A percentile compares a stretch with the other conserved stretches of the same genome.
phyloP scores from a whole-genome alignment of 2,797 vertebrate genomes.

The Sibirionetta formosa region DNA sequence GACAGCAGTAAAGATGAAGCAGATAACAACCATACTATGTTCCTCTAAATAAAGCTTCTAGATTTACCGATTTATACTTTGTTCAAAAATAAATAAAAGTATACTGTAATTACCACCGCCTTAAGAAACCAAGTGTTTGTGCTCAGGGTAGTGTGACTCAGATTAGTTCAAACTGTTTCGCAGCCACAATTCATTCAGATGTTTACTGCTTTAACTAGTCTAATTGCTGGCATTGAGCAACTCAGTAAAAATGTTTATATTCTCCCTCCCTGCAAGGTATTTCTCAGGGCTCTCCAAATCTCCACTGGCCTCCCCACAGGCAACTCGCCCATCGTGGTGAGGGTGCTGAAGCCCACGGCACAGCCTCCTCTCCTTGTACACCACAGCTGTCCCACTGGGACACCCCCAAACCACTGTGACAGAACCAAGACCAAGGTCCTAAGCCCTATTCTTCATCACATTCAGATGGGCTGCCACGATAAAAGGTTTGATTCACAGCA shows the following conservation, averaged over 20 bases:
- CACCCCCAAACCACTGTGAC: neutral
- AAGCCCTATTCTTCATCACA: neutral
- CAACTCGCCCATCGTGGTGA: rapidly evolving
- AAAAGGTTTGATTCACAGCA: neutral
- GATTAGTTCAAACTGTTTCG: neutral
- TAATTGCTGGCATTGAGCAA: neutral
- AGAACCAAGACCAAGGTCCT: neutral
- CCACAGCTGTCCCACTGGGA: neutral
- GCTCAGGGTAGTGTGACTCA: neutral
- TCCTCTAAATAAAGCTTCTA: neutral
- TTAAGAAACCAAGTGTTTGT: neutral
- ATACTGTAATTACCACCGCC: neutral
- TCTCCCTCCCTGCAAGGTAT: neutral
- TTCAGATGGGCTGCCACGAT: neutral
- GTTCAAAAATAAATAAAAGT: conserved; percentile 19
- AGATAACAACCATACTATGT: neutral
- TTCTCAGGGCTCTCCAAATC: neutral
- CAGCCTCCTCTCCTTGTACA: neutral
- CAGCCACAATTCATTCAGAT: neutral
- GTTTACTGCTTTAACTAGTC: neutral
- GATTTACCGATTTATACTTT: neutral
- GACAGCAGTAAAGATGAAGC: neutral
- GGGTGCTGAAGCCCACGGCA: neutral
- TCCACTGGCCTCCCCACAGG: rapidly evolving
- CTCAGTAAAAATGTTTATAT: neutral